Percentiles rank a stretch among this genome's conserved stretches.
These are phyloP conservation scores for Petrocephalus zakoni DNA, from an alignment of 2,113 vertebrate genomes.

Conservation along the genomic window DNA sequence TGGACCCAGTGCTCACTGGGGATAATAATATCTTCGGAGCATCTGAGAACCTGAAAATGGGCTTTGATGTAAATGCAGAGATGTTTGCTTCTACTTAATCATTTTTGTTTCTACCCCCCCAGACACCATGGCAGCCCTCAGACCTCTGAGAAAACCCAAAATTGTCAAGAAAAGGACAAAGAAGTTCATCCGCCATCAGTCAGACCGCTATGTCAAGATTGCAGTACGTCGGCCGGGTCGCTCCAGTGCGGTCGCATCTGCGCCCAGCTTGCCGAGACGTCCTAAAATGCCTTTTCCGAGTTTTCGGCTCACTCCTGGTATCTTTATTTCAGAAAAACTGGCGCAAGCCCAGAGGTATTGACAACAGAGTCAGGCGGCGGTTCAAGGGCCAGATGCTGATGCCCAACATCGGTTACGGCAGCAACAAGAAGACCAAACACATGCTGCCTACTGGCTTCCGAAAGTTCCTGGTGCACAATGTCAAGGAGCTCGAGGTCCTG, in stretches of 20 bases:
- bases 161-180: constrained; percentile 97
- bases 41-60: neutral
- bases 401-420: constrained; percentile 97
- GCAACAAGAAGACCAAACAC: constrained; percentile 96
- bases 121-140: constrained; percentile 84
- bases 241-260: neutral
- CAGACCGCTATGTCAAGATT: constrained; percentile 96
- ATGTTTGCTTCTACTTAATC: neutral
- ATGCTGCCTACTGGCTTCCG: constrained; percentile 91
- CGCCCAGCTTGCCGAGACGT: neutral
- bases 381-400: constrained; percentile 98
- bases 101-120: neutral
- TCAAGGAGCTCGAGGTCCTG: constrained; percentile 94
- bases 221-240: constrained; percentile 60
- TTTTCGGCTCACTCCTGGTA: neutral
- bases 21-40: neutral
- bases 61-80: neutral
- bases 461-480: constrained; percentile 92
- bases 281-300: neutral
- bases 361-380: constrained; percentile 90
- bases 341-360: constrained; percentile 95
- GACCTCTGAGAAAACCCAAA: constrained; percentile 85
- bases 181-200: constrained; percentile 97
- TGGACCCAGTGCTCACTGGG: neutral
- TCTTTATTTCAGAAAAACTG: constrained; percentile 71